Percentiles rank a stretch among this genome's conserved stretches.
These are phyloP conservation scores for Hipparchia sbordonii DNA, from an alignment of 2,888 invertebrate genomes.

Conservation along the genomic window DNA sequence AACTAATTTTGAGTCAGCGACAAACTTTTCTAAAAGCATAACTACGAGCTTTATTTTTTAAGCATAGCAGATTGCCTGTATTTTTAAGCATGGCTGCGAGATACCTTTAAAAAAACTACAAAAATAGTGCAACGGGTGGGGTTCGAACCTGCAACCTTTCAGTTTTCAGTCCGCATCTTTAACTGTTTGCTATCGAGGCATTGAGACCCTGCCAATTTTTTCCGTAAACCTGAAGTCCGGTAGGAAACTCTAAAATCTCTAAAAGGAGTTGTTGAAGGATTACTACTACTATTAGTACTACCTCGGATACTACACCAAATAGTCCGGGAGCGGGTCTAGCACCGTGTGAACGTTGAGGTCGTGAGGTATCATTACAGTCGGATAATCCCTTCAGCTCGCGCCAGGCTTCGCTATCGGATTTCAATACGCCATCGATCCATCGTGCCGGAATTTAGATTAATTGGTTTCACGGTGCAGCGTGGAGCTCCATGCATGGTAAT, in stretches of 20 bases:
- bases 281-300: background rate
- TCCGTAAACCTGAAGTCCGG: no score
- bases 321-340: background rate
- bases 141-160: no score
- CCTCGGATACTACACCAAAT: background rate
- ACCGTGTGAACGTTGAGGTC: constrained; percentile 34
- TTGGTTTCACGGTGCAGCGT: constrained; percentile 33
- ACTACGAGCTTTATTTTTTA: no score
- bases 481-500: background rate
- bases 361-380: constrained; percentile 51
- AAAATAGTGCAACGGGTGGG: no score
- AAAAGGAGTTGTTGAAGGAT: background rate
- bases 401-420: constrained; percentile 54
- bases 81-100: no score
- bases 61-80: no score
- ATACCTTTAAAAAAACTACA: no score
- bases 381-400: constrained; percentile 57
- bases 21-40: no score
- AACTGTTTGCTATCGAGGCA: no score
- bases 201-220: no score
- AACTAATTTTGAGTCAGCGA: no score
- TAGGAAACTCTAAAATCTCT: background rate
- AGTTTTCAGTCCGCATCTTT: no score
- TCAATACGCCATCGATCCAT: constrained; percentile 45
- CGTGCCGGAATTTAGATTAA: constrained; percentile 47